phyloP scores from a whole-genome alignment of 1,140 invertebrate genomes.

The Uloborus diversus region DNA sequence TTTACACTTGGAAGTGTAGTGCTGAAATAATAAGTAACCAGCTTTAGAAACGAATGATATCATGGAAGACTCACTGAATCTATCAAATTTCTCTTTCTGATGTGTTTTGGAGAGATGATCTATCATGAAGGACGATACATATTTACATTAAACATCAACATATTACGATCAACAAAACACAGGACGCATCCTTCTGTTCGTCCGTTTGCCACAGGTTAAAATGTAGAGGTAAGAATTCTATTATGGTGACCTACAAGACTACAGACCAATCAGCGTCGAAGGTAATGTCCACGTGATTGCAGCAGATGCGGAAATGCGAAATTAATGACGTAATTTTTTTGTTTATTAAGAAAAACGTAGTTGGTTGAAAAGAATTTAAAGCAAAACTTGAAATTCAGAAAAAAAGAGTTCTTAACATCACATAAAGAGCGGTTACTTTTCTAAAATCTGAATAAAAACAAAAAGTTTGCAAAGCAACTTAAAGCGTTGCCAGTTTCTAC shows the following conservation, averaged over 20 bases:
- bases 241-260: constrained; percentile 16
- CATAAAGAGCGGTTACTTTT: too few relatives aligned
- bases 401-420: too few relatives aligned
- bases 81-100: neutral
- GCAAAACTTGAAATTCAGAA: too few relatives aligned
- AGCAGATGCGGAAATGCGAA: neutral
- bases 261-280: constrained; percentile 3
- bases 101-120: constrained; percentile 30
- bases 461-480: too few relatives aligned
- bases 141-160: constrained; percentile 55
- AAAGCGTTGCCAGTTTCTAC: too few relatives aligned
- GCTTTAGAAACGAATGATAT: constrained; percentile 2
- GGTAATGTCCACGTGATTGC: constrained; percentile 19
- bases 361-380: too few relatives aligned
- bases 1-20: constrained; percentile 9
- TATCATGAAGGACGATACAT: constrained; percentile 43
- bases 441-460: too few relatives aligned
- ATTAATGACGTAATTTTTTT: neutral
- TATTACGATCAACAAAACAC: constrained; percentile 32
- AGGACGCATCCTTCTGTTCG: constrained; percentile 13
- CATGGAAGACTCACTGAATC: constrained; percentile 49
- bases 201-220: neutral
- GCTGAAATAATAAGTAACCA: neutral
- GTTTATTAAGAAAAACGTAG: too few relatives aligned
- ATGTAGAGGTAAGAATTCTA: constrained; percentile 28